Conservation (phyloP, 2,797 vertebrate genomes). For the Poecilia picta region DNA sequence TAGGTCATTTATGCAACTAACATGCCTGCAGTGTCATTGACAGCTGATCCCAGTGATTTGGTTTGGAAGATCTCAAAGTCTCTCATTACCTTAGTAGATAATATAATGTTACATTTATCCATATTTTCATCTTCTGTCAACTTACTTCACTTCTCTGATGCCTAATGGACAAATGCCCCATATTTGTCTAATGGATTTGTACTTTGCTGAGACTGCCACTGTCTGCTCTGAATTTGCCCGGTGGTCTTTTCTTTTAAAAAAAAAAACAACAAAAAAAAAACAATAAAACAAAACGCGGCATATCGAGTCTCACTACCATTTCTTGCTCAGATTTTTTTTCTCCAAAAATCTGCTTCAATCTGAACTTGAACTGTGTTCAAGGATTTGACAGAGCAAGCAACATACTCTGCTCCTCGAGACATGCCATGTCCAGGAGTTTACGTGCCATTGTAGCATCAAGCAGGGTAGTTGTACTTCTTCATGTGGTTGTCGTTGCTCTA, state of each 20-base stretch:
- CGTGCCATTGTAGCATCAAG: background rate
- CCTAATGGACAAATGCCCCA: slow-evolving; percentile 5
- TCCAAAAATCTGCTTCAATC: background rate
- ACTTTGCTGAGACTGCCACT: background rate
- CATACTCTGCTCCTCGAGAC: background rate
- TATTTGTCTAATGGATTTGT: background rate
- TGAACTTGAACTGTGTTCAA: too few relatives aligned
- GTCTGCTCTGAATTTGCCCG: background rate
- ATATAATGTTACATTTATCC: background rate
- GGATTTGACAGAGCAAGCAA: slow-evolving; percentile 2
- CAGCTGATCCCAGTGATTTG: background rate
- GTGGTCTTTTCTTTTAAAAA: background rate
- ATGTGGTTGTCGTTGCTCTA: background rate
- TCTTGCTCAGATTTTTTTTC: too few relatives aligned
- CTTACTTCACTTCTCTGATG: background rate
- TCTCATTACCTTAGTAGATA: background rate
- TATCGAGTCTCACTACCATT: background rate
- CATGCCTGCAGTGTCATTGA: background rate
- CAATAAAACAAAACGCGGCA: too few relatives aligned
- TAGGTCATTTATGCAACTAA: background rate
- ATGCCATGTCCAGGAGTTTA: background rate
- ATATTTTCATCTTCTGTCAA: background rate
- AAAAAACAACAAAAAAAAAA: background rate
- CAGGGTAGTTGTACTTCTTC: background rate
- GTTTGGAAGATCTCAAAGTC: too few relatives aligned